These are phyloP conservation scores for Eretmochelys imbricata DNA, from an alignment of 2,113 vertebrate species.

Conservation along the genomic window DNA sequence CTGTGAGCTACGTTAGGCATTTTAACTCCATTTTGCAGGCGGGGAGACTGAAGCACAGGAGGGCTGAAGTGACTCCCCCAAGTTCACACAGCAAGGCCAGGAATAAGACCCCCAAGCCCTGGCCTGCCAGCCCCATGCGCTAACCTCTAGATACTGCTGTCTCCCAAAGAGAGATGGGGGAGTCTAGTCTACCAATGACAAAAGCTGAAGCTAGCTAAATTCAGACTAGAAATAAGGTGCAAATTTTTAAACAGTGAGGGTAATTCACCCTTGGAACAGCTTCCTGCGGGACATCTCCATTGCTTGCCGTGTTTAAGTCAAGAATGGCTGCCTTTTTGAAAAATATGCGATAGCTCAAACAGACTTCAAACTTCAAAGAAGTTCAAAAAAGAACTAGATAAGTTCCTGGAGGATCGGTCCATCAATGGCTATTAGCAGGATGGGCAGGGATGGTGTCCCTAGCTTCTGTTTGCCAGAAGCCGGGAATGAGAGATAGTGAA, in stretches of 20 bases:
- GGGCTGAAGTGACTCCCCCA: not conserved
- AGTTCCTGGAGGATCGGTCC: too few relatives aligned
- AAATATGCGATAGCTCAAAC: too few relatives aligned
- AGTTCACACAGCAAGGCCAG: not conserved
- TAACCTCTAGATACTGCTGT: not conserved
- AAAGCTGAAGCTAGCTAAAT: not conserved
- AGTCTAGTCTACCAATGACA: not conserved
- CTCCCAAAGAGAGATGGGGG: not conserved
- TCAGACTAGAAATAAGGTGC: not conserved
- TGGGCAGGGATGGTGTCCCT: too few relatives aligned
- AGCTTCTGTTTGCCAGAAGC: too few relatives aligned
- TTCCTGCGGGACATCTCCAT: too few relatives aligned
- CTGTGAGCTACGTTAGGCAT: not conserved
- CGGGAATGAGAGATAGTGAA: too few relatives aligned
- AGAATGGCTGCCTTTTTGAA: too few relatives aligned
- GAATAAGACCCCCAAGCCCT: not conserved
- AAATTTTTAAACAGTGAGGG: not conserved
- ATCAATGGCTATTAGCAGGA: too few relatives aligned
- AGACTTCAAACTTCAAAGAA: too few relatives aligned
- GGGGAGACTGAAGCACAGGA: not conserved
- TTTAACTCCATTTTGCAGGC: not conserved
- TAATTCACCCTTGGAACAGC: too few relatives aligned
- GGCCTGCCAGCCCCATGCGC: not conserved
- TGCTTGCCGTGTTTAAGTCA: too few relatives aligned
- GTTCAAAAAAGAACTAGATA: too few relatives aligned